A percentile compares a stretch with the other conserved stretches of the same genome.
These are phyloP conservation scores for Psittacula derbiana DNA, from an alignment of 2,797 vertebrate species.

Conservation along the genomic window DNA sequence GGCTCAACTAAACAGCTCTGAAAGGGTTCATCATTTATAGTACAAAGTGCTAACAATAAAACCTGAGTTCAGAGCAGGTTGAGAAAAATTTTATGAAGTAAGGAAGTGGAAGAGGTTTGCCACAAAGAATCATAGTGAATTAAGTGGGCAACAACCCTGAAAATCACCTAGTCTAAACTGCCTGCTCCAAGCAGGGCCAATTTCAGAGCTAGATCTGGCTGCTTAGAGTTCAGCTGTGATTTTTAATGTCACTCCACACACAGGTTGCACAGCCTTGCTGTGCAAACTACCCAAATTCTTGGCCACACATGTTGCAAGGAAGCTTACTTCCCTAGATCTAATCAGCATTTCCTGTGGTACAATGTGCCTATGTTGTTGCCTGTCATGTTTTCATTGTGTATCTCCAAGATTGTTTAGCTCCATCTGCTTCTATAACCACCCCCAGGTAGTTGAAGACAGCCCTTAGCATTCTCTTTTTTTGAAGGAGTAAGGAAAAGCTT, in stretches of 20 bases:
- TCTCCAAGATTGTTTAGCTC: neutral
- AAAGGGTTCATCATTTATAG: neutral
- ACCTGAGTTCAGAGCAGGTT: neutral
- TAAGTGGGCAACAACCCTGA: neutral
- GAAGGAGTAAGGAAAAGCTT: neutral
- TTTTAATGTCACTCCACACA: neutral
- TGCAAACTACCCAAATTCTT: neutral
- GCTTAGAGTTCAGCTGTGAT: neutral
- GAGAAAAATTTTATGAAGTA: neutral
- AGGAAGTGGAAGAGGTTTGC: neutral
- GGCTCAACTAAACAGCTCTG: neutral
- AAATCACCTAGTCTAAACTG: neutral
- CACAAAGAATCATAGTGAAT: neutral
- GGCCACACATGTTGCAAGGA: neutral
- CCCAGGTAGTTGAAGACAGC: neutral
- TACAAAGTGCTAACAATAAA: neutral
- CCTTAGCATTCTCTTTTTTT: neutral
- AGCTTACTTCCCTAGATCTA: neutral
- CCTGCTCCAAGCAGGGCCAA: neutral
- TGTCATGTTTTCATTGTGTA: neutral
- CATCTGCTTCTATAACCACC: neutral
- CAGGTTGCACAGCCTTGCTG: neutral
- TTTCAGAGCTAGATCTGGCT: neutral
- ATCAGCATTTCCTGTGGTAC: neutral
- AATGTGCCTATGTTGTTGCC: accelerated